phyloP scores from a whole-genome alignment of 30 jellyfish, hydroid and myxozoan genomes.

The Cassiopea andromeda region DNA sequence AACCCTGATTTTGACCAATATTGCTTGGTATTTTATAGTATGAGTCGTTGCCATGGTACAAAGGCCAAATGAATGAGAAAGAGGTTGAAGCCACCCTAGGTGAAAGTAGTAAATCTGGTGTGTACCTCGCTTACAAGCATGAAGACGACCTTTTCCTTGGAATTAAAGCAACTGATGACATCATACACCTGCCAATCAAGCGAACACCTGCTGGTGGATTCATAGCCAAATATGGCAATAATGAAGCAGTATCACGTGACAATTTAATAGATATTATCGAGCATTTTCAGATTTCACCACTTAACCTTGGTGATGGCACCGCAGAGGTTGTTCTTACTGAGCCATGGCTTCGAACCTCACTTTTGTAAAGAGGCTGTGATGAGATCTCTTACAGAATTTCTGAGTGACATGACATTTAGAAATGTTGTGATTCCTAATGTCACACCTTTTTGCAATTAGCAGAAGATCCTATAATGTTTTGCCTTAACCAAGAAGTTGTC shows the following conservation, averaged over 20 bases:
- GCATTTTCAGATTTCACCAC: constrained; percentile 75
- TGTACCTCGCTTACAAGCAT: constrained; percentile 66
- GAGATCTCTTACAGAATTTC: neutral
- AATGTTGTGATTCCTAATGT: neutral
- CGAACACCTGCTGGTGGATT: constrained; percentile 69
- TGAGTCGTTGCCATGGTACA: constrained; percentile 77
- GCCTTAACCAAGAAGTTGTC: too few relatives aligned
- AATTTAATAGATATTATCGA: constrained; percentile 66
- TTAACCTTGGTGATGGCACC: constrained; percentile 62
- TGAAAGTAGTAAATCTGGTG: constrained; percentile 59
- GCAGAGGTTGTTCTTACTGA: constrained; percentile 81
- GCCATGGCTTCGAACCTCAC: constrained; percentile 77
- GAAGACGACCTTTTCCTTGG: constrained; percentile 60
- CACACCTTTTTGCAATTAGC: too few relatives aligned
- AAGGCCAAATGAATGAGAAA: constrained; percentile 58
- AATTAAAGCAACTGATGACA: constrained; percentile 72
- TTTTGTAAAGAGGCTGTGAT: constrained; percentile 5
- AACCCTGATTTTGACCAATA: neutral
- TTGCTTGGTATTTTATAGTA: constrained; percentile 17
- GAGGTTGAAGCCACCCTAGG: constrained; percentile 51
- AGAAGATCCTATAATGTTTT: too few relatives aligned
- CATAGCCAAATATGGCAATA: constrained; percentile 74
- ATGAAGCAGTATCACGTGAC: constrained; percentile 67
- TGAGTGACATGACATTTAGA: neutral
- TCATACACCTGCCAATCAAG: constrained; percentile 54